These are phyloP conservation scores for Epiblema foenella DNA, from an alignment of 2,888 invertebrate genomes.

Conservation along the genomic window DNA sequence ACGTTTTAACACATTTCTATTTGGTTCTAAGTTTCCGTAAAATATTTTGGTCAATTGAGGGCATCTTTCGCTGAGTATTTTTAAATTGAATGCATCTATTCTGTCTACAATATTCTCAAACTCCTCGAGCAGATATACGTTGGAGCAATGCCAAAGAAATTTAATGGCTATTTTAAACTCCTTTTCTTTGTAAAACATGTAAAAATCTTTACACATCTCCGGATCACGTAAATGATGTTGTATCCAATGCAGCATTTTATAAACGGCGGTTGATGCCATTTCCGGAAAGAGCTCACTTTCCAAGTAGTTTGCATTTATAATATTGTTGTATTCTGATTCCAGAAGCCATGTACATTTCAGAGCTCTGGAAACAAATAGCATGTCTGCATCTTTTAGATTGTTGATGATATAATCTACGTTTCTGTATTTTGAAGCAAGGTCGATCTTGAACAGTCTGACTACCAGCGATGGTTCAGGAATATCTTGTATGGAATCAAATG, in stretches of 20 bases:
- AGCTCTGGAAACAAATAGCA: constrained; percentile 42
- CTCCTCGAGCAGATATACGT: constrained; percentile 27
- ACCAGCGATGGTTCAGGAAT: constrained; percentile 14
- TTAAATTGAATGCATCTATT: constrained; percentile 25
- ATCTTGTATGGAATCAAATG: constrained; percentile 30
- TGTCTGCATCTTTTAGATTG: constrained; percentile 36
- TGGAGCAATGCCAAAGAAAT: constrained; percentile 42
- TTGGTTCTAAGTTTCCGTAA: constrained; percentile 9
- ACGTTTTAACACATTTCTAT: background rate
- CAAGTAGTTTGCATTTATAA: constrained; percentile 21
- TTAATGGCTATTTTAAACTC: constrained; percentile 25
- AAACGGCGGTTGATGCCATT: constrained; percentile 34
- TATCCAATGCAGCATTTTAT: constrained; percentile 38
- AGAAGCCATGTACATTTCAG: constrained; percentile 42
- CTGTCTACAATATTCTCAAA: constrained; percentile 16
- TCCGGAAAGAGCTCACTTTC: constrained; percentile 35
- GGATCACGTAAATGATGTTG: constrained; percentile 26
- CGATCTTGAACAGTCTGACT: constrained; percentile 42
- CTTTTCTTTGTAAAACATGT: constrained; percentile 36
- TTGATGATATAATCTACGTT: constrained; percentile 38
- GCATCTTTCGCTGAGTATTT: constrained; percentile 33
- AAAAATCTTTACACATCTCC: constrained; percentile 38
- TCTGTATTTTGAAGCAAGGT: constrained; percentile 38
- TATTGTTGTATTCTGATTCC: constrained; percentile 12
- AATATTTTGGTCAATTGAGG: constrained; percentile 19